Evolutionary conservation across 1,140 invertebrate species (phyloP).

Genomic region (Drosophila athabasca): DNA sequence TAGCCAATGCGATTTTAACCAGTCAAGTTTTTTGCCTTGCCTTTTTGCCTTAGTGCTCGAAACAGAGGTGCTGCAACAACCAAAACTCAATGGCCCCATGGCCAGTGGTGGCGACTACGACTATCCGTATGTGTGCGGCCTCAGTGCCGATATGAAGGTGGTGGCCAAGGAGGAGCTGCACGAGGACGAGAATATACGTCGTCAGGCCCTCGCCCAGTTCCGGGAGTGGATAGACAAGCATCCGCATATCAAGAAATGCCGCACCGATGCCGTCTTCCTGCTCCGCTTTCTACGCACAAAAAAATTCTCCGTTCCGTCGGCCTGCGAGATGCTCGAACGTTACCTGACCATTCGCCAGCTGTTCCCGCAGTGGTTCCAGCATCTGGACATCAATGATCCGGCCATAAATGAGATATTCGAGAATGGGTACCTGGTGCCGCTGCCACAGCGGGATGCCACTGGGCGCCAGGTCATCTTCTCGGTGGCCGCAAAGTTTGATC

Average conservation of each 20-base stretch:
- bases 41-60: conserved; percentile 71
- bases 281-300: conserved; percentile 93
- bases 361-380: conserved; percentile 93
- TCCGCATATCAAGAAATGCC: conserved; percentile 89
- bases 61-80: conserved; percentile 74
- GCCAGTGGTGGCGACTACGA: conserved; percentile 58
- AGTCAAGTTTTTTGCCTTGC: not conserved
- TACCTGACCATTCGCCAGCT: conserved; percentile 92
- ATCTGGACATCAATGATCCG: conserved; percentile 89
- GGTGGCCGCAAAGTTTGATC: conserved; percentile 89
- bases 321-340: conserved; percentile 92
- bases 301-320: conserved; percentile 93
- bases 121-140: conserved; percentile 71
- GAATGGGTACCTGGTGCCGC: conserved; percentile 91
- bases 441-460: conserved; percentile 89
- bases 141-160: conserved; percentile 79
- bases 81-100: conserved; percentile 57
- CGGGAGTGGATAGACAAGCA: conserved; percentile 91
- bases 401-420: conserved; percentile 91
- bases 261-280: conserved; percentile 91
- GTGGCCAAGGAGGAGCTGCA: conserved; percentile 89
- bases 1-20: conserved; percentile 24
- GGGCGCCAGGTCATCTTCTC: conserved; percentile 91
- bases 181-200: conserved; percentile 88
- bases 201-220: conserved; percentile 89